Conservation (phyloP, 1,140 invertebrate genomes). For the Tetragonula clypearis region DNA sequence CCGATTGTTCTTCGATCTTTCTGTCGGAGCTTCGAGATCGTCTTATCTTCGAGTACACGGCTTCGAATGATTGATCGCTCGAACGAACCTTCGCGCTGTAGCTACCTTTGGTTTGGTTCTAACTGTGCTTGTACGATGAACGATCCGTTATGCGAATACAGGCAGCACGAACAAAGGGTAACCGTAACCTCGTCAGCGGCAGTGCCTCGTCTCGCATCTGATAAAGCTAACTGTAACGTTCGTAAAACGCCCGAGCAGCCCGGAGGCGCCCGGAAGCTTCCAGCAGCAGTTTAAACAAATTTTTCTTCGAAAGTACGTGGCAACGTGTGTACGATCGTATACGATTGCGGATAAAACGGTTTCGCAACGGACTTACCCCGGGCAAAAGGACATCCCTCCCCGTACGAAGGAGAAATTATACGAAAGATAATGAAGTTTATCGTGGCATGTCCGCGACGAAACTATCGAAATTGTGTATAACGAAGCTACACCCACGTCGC, state of each 20-base stretch:
- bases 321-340: no score
- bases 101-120: background rate
- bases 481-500: background rate
- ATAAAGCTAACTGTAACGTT: background rate
- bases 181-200: conserved; percentile 7
- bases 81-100: background rate
- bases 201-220: conserved; percentile 1
- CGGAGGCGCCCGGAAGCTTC: background rate
- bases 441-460: background rate
- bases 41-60: background rate
- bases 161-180: conserved; percentile 2
- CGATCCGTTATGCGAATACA: background rate
- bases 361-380: background rate
- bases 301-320: background rate
- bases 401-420: conserved; percentile 8
- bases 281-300: background rate
- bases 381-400: background rate
- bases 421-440: background rate
- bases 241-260: background rate
- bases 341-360: background rate
- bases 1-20: no score
- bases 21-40: background rate
- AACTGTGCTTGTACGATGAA: background rate
- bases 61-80: background rate
- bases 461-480: conserved; percentile 22